Evolutionary conservation across 2,888 invertebrate genomes (phyloP).

Genomic region (Drosophila aldrichi): DNA sequence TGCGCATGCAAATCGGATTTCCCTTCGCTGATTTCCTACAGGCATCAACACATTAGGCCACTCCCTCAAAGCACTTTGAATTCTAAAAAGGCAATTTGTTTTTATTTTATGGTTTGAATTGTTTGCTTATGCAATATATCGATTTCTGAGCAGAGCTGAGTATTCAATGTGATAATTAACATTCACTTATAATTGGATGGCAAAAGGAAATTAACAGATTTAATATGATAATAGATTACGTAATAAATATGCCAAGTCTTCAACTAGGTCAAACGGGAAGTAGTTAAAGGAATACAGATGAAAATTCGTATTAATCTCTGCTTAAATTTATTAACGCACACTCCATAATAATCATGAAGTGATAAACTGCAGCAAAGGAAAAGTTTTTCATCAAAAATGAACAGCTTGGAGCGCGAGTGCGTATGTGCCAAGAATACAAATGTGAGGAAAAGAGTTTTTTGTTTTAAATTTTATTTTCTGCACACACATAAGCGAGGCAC

Average conservation of each 20-base stretch:
- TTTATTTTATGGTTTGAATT: conserved; percentile 55
- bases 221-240: no score
- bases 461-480: conserved; percentile 5
- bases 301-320: conserved; percentile 2
- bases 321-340: conserved; percentile 29
- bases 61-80: conserved; percentile 56
- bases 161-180: conserved; percentile 3
- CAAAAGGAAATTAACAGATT: background rate
- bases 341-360: conserved; percentile 34
- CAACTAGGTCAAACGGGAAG: background rate
- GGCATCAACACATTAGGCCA: conserved; percentile 67
- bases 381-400: conserved; percentile 60
- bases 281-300: background rate
- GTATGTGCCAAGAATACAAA: conserved; percentile 62
- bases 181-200: no score
- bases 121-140: conserved; percentile 19
- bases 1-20: conserved; percentile 53
- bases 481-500: conserved; percentile 35
- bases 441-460: conserved; percentile 47
- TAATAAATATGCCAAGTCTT: no score
- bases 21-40: conserved; percentile 55
- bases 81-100: conserved; percentile 71
- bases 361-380: conserved; percentile 41
- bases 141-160: background rate
- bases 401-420: conserved; percentile 18